Base-by-base conservation (phyloP, 2,797 vertebrate genomes). In the Knipowitschia caucasica region DNA sequence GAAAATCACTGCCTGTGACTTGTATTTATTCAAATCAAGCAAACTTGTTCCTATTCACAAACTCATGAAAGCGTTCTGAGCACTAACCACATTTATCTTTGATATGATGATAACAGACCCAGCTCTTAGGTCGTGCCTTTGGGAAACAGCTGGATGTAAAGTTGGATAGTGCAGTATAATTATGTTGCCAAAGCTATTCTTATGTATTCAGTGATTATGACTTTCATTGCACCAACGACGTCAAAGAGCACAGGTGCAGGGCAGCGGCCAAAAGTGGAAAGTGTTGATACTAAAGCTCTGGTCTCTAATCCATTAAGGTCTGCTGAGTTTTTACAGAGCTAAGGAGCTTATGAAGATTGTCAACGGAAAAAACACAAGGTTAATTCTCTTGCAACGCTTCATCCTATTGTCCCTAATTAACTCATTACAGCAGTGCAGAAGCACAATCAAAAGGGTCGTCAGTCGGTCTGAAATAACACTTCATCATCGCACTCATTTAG, bases 251-350 rank as follows among this genome's bases (percentile, higher is more conserved):
- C 44, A 46, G 44, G 44, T 46, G 44, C 44, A 46, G 26, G 2
- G 26, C 10, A 12, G 44, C 14, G 44, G 44, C 15, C 15, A 30
- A 46, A 46, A 46, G 26, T 30, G 26, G 27, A 46, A 46, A 17
- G 26, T 46, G 44, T 46, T 46, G 44, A 46, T 30, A 18, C 26
- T 15, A 46, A 20, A 6, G 15, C 44, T 46, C 44, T 46, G 44
- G 30, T 46, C 15, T 30, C 10, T 46, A 46, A 46, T 46, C 44
- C 44, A 46, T 30, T 46, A 18, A 18, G 26, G 26, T 5, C 9
- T 30, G 18, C 15, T 46, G 24, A 20, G 26, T 46, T 46, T n/a
- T 20, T 30, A 20, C 26, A 5, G 15, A 10, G 4, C 15, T 46
- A 46, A 46, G 15, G 10, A 30, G 44, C 44, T 46, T 46, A 46